Base-by-base conservation (phyloP, 1,140 invertebrate species). In the Drosophila varians region DNA sequence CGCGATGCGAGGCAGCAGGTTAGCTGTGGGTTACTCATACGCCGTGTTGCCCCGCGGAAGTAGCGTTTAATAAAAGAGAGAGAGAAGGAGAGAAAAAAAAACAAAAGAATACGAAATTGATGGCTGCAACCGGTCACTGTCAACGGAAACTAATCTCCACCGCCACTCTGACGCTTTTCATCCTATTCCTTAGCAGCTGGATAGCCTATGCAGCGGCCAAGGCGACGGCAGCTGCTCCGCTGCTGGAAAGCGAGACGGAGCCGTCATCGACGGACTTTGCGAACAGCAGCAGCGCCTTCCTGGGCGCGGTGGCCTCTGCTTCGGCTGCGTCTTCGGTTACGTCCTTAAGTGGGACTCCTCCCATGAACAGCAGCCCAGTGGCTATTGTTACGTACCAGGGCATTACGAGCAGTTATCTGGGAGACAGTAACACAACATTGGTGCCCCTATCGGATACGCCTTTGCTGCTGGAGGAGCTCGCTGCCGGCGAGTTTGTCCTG, bases 401-500 rank as follows among this genome's bases (percentile, higher is more conserved):
- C 4, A 77, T 64, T 4, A 87, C 74, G 21, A 83, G 70, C 58
- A 77, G 45, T 25, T 79, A 38, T 8, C 43, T 73, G 23, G 60
- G 60, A 0, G 68, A 88, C 69, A 69, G 55, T 55, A 88, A 73
- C 55, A 75, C 61, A 18, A 86, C 72, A 0, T 11, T 75, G 25
- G 55, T 74, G 5, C 62, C 79, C 6, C 57, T 86, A 0, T 80
- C 73, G 7, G 82, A 87, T 7, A 74, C 80, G 0, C 69, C 73
- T 0, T 16, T 66, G 12, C 40, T 77, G 16, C 48, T 86, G 11
- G 80, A 82, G 38, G 80, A 87, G 21, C 47, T 80, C 8, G 76
- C 56, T 8, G 61, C 47, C 2, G 80, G 76, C n/a, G 90, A 86
- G 26, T 84, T 90, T 8, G 86, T 91, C 1, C 88, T 92, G 66